Conservation (phyloP, 2,797 vertebrate genomes). For the Pyrocephalus nanus region DNA sequence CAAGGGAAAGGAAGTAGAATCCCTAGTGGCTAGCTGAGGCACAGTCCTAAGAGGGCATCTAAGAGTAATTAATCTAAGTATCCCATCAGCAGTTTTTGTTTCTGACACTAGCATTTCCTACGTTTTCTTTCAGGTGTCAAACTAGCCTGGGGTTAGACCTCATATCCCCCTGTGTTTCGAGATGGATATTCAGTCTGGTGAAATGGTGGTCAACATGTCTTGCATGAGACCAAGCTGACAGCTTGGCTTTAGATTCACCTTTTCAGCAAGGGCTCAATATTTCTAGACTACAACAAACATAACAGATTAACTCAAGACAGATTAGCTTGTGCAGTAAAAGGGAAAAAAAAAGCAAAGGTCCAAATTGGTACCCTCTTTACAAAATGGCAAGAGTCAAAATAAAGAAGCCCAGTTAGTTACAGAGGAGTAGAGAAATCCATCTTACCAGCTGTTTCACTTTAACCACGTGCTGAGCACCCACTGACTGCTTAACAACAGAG, state of each 20-base stretch:
- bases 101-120: not conserved
- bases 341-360: not conserved
- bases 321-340: not conserved
- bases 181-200: not conserved
- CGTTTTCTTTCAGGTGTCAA: not conserved
- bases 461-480: slow-evolving; percentile 58
- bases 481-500: slow-evolving; percentile 20
- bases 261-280: not conserved
- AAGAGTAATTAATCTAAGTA: not conserved
- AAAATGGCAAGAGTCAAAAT: not conserved
- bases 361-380: not conserved
- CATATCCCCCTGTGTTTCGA: fast-evolving
- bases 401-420: not conserved
- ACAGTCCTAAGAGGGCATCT: not conserved
- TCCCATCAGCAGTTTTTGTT: not conserved
- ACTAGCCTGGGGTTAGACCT: not conserved
- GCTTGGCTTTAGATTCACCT: not conserved
- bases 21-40: not conserved
- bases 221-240: not conserved
- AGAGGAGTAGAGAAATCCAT: not conserved
- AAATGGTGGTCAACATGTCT: not conserved
- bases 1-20: not conserved
- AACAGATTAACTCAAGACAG: not conserved
- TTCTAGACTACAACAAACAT: not conserved
- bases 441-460: slow-evolving; percentile 82